Base-by-base conservation (phyloP, 2,113 vertebrate genomes). In the Cololabis saira region DNA sequence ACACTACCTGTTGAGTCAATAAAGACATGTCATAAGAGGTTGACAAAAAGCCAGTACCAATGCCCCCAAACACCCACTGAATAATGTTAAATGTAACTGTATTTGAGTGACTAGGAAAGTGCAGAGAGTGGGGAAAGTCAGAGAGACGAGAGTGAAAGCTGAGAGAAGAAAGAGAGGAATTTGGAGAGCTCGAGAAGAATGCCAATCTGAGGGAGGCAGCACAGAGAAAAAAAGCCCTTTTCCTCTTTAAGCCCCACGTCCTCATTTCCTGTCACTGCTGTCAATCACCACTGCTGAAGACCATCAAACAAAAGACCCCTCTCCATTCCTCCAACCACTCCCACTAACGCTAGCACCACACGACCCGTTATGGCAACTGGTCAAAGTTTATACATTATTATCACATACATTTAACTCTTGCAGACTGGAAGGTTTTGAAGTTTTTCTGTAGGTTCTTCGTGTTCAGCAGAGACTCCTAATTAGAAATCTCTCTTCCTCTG, bases 201-300 rank as follows among this genome's bases (percentile, higher is more conserved):
- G 77, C 78, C 87, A 86, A 90, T 86, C 71, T 68, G 78, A 80
- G 74, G 77, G 72, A 83, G 76, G 80, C 71, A 57, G 80, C 49
- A 12, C 14, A 37, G 61, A 81, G 71, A 3, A 86, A 71, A 88
- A 82, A 84, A 71, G 76, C 82, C 80, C 68, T 83, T 78, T 82
- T 78, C 72, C 76, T 58, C 58, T 83, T 63, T 84, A 64, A 84
- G 65, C 79, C 68, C 78, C 81, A 82, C 72, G 53, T 79, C 77
- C 79, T 86, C 73, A 86, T 80, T 87, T 90, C 85, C 83, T 88
- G 83, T 84, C 75, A 75, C 76, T 59, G 65, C 71, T 91, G 87
- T 82, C 89, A 90, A 54, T 90, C 87, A 88, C 61, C 77, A 48
- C 51, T 48, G 55, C 68, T 84, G 77, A 83, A 87, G 75, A 79